Evolutionary conservation across 2,888 invertebrate species (phyloP), one percentile per base, ranked within the genome.

Genomic region (Strigamia maritima): DNA sequence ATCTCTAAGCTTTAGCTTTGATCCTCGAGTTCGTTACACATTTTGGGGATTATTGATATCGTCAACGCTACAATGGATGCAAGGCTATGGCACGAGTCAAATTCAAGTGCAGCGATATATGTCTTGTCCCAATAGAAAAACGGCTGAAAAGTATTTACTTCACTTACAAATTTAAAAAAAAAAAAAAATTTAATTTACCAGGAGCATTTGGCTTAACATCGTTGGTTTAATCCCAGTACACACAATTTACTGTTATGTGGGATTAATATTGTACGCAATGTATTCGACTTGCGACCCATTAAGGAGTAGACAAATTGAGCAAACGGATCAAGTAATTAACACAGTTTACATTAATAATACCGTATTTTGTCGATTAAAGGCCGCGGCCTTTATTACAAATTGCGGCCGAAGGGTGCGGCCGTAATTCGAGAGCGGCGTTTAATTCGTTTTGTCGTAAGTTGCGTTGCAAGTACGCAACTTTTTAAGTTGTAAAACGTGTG

Each of bases 41-140:
- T 49, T 77, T 22, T 77, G 77, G 77, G 49, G 49, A 24, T 7
- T 40, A 8, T 19, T 40, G 3, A 77, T 77, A 24, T 40, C 49
- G 4, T 40, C 40, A 40, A 49, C 16, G 19, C 16, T 70, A 1
- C 26, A 16, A 1, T 79, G 79, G 79, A n/a, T 35, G 19, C 35
- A 78, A 28, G 78, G 60, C 10, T 78, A 78, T 40, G 78, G 78
- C 8, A 65, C 38, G 10, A 65, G 38, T 65, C 78, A 78, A 35
- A 65, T 65, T 14, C 78, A 78, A 60, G 65, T 78, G 35, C 78
- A 78, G 35, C 12, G 78, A 10, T 78, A 78, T 65, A 28, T 78
- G 26, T 28, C 65, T 65, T 78, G 65, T 31, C 65, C 78, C n/a
- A 31, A 26, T 12, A 65, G n/a, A 26, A 78, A 78, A 40, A 7